Conservation (phyloP, 2,113 vertebrate genomes). For the Notiomystis cincta region DNA sequence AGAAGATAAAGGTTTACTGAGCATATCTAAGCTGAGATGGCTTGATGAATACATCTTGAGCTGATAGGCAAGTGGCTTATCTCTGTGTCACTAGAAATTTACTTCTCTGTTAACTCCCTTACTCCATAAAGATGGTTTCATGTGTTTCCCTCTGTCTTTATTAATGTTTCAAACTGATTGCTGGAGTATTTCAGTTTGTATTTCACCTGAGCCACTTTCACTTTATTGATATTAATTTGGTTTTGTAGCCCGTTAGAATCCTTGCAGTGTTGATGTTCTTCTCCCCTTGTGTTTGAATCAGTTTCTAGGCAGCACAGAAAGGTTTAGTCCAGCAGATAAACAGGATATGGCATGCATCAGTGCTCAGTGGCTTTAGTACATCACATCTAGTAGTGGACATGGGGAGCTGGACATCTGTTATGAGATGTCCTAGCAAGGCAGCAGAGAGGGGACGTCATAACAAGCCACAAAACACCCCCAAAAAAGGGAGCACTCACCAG, state of each 20-base stretch:
- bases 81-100: not conserved
- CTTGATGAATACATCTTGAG: not conserved
- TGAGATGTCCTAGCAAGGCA: not conserved
- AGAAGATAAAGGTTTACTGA: not conserved
- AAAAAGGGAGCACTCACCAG: not conserved
- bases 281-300: not conserved
- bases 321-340: not conserved
- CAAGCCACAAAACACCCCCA: not conserved
- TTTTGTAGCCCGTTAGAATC: not conserved
- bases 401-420: not conserved
- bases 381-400: not conserved
- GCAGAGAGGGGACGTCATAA: not conserved
- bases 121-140: not conserved
- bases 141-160: not conserved
- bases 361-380: not conserved
- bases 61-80: not conserved
- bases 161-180: not conserved
- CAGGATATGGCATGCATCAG: not conserved
- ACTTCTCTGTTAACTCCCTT: not conserved
- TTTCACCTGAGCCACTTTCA: not conserved
- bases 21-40: not conserved
- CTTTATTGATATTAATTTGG: not conserved
- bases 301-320: not conserved
- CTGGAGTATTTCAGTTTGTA: not conserved
- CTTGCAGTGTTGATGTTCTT: not conserved